phyloP scores from a whole-genome alignment of 1,140 invertebrate species.

The Drosophila sulfurigaster region DNA sequence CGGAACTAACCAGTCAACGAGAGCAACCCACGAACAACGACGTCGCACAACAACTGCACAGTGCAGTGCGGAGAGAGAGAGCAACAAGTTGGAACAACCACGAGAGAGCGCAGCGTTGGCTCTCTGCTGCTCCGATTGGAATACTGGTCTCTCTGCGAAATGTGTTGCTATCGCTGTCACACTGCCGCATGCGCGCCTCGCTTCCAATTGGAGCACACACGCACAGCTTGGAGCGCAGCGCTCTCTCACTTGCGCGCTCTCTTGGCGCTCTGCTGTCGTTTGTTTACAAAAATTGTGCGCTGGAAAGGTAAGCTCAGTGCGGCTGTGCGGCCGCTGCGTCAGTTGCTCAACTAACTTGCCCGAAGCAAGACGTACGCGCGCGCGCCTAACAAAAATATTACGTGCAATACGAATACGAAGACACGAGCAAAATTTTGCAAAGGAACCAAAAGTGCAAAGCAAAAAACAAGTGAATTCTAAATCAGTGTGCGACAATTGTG shows the following conservation, averaged over 20 bases:
- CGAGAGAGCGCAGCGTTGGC: slow-evolving; percentile 3
- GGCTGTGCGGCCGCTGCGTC: slow-evolving; percentile 19
- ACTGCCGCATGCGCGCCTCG: slow-evolving; percentile 13
- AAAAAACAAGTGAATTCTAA: slow-evolving; percentile 12
- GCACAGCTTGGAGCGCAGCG: neutral
- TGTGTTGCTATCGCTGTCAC: slow-evolving; percentile 20
- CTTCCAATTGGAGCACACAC: slow-evolving; percentile 80
- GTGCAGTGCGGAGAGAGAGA: too few relatives aligned
- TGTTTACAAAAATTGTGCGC: slow-evolving; percentile 67
- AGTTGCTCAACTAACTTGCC: slow-evolving; percentile 68
- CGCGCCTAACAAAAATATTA: slow-evolving; percentile 34
- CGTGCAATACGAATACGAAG: slow-evolving; percentile 19
- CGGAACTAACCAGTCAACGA: slow-evolving; percentile 70
- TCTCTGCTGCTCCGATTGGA: slow-evolving; percentile 74
- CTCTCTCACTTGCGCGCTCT: slow-evolving; percentile 12
- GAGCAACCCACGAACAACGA: slow-evolving; percentile 23
- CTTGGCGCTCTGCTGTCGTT: slow-evolving; percentile 45
- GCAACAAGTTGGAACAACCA: neutral
- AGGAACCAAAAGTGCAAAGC: neutral
- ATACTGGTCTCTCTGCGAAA: slow-evolving; percentile 48
- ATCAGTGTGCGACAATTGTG: neutral
- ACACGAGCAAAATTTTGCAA: slow-evolving; percentile 28
- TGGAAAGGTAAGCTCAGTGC: slow-evolving; percentile 49
- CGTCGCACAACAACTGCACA: neutral
- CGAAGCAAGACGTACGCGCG: slow-evolving; percentile 71